Percentiles rank a stretch among this genome's conserved stretches.
phyloP scores from a whole-genome alignment of 2,888 invertebrate species.

The Heliconius sara region DNA sequence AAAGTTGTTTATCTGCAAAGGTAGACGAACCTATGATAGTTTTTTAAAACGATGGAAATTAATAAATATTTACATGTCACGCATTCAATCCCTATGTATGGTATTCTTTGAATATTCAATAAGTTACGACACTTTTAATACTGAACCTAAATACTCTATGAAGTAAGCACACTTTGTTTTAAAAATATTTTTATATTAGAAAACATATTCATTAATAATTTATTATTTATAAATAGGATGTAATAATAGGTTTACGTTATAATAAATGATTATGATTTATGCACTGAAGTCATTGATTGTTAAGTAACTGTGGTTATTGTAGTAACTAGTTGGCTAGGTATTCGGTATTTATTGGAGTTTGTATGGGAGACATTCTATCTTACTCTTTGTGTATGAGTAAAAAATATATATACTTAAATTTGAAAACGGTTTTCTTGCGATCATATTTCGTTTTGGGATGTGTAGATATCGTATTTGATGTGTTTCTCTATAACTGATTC shows the following conservation, averaged over 20 bases:
- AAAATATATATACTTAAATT: no score
- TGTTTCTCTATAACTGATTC: background rate
- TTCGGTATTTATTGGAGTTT: background rate
- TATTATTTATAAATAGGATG: background rate
- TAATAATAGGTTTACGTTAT: background rate
- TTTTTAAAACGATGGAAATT: background rate
- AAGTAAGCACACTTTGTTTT: background rate
- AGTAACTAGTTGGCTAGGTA: background rate
- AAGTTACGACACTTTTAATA: background rate
- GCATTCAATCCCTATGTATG: background rate
- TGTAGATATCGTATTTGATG: background rate
- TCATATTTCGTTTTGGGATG: background rate
- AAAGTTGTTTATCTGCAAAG: background rate
- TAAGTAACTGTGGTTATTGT: background rate
- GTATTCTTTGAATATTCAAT: background rate
- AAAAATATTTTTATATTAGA: background rate
- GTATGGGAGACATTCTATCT: background rate
- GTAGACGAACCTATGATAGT: no score
- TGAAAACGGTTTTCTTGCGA: no score
- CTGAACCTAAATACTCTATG: background rate
- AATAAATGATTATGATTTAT: background rate
- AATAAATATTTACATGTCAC: conserved; percentile 1
- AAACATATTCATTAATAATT: background rate
- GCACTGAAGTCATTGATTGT: background rate
- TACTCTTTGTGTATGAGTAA: no score